A percentile compares a stretch with the other conserved stretches of the same genome.
Evolutionary conservation across 2,797 vertebrate genomes (phyloP).

Genomic region (Pipistrellus nathusii): DNA sequence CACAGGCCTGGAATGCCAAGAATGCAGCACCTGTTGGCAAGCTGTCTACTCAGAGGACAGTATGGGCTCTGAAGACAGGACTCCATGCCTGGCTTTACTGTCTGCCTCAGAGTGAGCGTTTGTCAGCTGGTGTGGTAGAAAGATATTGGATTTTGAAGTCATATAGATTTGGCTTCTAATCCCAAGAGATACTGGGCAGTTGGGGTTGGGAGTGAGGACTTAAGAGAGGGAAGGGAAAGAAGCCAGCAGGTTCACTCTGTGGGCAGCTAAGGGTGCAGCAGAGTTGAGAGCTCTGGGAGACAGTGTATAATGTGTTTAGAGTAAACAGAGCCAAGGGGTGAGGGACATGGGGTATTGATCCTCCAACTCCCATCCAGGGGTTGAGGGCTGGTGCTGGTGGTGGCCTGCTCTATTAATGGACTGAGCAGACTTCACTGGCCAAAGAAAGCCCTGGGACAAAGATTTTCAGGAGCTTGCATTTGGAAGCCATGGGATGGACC

Average conservation of each 20-base stretch:
- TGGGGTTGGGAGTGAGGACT: neutral
- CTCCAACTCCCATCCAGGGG: neutral
- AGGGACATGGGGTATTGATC: neutral
- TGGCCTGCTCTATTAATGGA: neutral
- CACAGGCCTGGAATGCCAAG: constrained; percentile 61
- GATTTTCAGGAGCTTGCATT: neutral
- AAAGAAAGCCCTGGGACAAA: neutral
- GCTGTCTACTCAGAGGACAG: neutral
- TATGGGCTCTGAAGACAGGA: neutral
- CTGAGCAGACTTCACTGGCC: neutral
- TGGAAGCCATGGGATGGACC: neutral
- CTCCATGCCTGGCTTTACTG: neutral
- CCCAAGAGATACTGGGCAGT: neutral
- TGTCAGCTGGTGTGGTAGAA: neutral
- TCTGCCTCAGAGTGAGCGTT: neutral
- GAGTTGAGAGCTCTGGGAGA: neutral
- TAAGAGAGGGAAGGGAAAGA: neutral
- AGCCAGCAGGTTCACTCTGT: neutral
- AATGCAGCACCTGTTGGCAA: constrained; percentile 49
- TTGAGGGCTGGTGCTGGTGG: neutral
- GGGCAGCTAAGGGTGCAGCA: neutral
- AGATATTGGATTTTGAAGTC: neutral
- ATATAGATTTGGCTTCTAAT: neutral
- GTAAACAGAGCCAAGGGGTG: neutral
- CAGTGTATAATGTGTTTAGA: neutral